These are phyloP conservation scores for Meandrina meandrites DNA, from an alignment of 92 coral and sea anemone species.

Conservation along the genomic window DNA sequence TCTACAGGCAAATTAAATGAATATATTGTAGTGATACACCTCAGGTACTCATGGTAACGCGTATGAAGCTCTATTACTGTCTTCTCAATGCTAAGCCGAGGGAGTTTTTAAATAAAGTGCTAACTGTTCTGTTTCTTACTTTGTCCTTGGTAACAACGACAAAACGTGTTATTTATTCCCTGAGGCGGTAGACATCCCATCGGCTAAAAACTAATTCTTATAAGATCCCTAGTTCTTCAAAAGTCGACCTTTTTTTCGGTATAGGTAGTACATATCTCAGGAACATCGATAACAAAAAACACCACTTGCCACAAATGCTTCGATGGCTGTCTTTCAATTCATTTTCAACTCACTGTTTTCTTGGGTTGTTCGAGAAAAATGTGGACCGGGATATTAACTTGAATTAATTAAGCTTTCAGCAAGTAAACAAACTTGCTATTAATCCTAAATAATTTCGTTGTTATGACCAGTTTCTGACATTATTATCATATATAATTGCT, in stretches of 20 bases:
- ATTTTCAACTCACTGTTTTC: not conserved
- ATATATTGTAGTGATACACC: not conserved
- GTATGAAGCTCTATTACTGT: not conserved
- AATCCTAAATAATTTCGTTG: not conserved
- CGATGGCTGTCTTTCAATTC: not conserved
- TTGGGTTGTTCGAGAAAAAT: not conserved
- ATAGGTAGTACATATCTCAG: too few species aligned
- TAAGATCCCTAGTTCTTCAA: not conserved
- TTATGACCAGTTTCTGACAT: not conserved
- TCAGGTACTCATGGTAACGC: not conserved
- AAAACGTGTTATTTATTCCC: not conserved
- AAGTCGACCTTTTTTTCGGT: too few species aligned
- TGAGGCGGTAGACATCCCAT: not conserved
- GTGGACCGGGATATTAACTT: not conserved
- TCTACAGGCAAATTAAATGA: not conserved
- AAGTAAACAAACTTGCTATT: not conserved
- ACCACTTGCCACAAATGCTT: not conserved
- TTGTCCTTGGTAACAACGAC: not conserved
- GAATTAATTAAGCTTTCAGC: not conserved
- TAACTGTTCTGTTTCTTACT: not conserved
- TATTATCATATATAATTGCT: too few species aligned
- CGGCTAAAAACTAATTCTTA: not conserved
- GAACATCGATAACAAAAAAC: not conserved
- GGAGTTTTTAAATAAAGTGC: too few species aligned
- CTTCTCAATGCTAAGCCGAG: not conserved